phyloP scores from a whole-genome alignment of 2,113 vertebrate species.

The Indri indri region DNA sequence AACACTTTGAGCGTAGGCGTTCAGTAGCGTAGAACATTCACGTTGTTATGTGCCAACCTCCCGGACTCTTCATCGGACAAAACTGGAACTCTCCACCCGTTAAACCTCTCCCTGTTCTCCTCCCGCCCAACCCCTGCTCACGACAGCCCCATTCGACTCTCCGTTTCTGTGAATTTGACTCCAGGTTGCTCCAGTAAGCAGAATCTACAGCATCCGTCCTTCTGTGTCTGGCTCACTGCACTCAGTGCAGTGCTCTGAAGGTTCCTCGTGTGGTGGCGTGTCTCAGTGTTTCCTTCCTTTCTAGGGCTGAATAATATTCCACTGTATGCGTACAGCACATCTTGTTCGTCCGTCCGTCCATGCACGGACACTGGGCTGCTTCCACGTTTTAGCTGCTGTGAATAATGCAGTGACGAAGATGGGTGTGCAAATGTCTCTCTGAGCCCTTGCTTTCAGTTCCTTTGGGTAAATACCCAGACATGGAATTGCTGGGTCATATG shows the following conservation, averaged over 20 bases:
- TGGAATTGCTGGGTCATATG: too few species aligned
- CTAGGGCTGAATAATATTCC: neutral
- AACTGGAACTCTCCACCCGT: neutral
- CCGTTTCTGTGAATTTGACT: neutral
- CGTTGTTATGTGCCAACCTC: neutral
- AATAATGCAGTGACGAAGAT: neutral
- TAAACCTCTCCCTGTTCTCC: neutral
- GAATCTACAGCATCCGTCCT: neutral
- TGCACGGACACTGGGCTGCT: neutral
- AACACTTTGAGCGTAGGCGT: neutral
- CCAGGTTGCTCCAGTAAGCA: neutral
- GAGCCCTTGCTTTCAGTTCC: neutral
- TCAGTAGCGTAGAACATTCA: neutral
- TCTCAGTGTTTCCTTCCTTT: neutral
- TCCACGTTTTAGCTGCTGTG: neutral
- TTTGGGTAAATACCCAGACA: neutral
- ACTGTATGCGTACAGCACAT: rapidly evolving
- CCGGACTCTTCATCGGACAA: neutral
- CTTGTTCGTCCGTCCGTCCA: neutral
- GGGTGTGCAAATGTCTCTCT: neutral
- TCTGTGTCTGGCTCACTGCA: neutral
- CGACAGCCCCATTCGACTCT: neutral
- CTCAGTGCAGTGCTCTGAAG: neutral
- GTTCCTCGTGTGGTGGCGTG: neutral
- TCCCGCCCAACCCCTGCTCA: too few species aligned